Evolutionary conservation across 2,113 vertebrate genomes (phyloP).

Genomic region (Marcusenius ussheri): DNA sequence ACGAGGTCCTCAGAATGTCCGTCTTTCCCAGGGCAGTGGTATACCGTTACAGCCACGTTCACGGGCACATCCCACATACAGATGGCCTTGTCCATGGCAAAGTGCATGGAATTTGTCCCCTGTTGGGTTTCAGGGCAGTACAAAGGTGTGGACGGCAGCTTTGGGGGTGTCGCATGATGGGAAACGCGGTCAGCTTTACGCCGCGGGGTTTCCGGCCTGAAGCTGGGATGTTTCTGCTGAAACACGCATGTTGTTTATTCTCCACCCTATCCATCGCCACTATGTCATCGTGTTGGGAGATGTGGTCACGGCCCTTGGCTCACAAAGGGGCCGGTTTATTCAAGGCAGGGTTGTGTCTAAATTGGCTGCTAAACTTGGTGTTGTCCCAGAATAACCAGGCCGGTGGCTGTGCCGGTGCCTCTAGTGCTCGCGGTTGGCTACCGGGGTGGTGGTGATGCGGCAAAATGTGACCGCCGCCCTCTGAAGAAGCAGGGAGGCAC

Average conservation of each 20-base stretch:
- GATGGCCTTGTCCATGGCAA: neutral
- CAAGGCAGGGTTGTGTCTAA: neutral
- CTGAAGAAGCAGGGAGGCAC: neutral
- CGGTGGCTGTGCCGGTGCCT: neutral
- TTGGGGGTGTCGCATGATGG: neutral
- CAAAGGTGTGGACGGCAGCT: neutral
- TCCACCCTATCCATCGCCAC: neutral
- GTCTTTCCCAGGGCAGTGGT: neutral
- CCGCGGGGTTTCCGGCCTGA: neutral
- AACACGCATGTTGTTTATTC: neutral
- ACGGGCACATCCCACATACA: neutral
- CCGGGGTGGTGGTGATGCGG: neutral
- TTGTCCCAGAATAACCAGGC: constrained; percentile 6
- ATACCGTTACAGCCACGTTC: neutral
- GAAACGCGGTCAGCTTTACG: neutral
- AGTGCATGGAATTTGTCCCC: neutral
- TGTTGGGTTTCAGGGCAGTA: neutral
- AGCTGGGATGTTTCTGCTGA: neutral
- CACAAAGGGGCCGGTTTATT: neutral
- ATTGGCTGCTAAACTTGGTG: neutral
- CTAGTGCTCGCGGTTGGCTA: neutral
- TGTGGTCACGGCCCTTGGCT: constrained; percentile 3
- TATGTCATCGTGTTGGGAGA: constrained; percentile 6
- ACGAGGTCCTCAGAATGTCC: neutral
- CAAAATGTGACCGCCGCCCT: neutral